Evolutionary conservation across 1,140 invertebrate species (phyloP), one percentile per base, ranked within the genome.

Genomic region (Rhyacophila brunnea): DNA sequence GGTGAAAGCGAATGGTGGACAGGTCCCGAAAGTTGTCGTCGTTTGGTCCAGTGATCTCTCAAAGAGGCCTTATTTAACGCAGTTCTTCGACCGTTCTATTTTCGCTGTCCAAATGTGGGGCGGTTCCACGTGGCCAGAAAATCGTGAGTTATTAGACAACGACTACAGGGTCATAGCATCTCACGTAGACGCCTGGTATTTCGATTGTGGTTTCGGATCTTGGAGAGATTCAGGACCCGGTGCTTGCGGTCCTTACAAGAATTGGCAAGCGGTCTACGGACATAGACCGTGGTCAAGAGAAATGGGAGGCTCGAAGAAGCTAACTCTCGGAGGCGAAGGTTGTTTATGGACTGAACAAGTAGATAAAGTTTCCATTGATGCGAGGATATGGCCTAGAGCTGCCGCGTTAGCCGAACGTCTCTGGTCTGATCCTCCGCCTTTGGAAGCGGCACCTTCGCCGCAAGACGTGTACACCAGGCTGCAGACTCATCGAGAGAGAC

Each of bases 111-210:
- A 91, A 64, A 84, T 87, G 1, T 92, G 90, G 90, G 89, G 88
- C 13, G 84, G 85, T 0, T 90, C 87, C 58, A 83, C 81, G 2
- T 91, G 90, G 87, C 79, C 84, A 0, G 85, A 90, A 65, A 91
- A 90, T 3, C 79, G 81, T 0, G 88, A 88, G 46, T 74, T 92
- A 0, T 68, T 91, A 4, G 82, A 86, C 51, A 85, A 86, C 49
- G 88, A 88, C 0, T 91, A 87, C 70, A 82, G 87, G 14, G 80
- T 91, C n/a, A 87, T 93, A 20, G 72, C 91, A 28, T 92, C 90
- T 0, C 90, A 92, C 68, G 88, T 91, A 20, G 89, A 93, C 68
- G 88, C 88, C 1, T 92, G 89, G 89, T 92, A 92, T 73, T 78
- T 93, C 49, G 90, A 92, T 66, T 92, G 91, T 66, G 90, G 90